Conservation (phyloP, 2,113 vertebrate genomes). For the Salminus brasiliensis region DNA sequence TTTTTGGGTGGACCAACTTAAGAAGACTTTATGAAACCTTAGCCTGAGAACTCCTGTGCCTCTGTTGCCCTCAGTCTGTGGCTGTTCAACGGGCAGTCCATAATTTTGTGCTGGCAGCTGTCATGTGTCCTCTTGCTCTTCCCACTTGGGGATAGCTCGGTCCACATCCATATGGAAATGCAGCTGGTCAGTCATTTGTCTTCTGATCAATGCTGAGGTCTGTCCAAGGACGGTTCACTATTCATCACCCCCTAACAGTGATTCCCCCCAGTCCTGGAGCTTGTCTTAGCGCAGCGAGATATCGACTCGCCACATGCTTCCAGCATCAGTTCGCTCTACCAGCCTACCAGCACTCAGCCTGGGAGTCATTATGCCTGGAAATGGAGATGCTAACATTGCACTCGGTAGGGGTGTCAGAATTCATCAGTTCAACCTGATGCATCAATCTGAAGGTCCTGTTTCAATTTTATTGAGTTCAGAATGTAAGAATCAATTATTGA, state of each 20-base stretch:
- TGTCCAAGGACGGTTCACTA: slow-evolving; percentile 23
- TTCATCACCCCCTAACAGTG: slow-evolving; percentile 45
- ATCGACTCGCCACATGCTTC: neutral
- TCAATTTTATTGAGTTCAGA: neutral
- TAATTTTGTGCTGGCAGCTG: slow-evolving; percentile 50
- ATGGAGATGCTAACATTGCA: neutral
- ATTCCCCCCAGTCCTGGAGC: neutral
- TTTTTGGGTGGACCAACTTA: neutral
- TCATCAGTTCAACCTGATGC: neutral
- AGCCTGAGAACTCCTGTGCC: neutral
- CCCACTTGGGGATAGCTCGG: slow-evolving; percentile 41
- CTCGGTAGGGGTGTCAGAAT: neutral
- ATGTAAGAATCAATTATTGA: no score
- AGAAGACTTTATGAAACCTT: neutral
- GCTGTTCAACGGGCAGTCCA: slow-evolving; percentile 4
- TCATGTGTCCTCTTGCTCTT: slow-evolving; percentile 36
- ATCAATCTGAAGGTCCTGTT: neutral
- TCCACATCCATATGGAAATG: slow-evolving; percentile 53
- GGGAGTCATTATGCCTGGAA: neutral
- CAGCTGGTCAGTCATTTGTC: slow-evolving; percentile 48
- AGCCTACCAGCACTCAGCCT: neutral
- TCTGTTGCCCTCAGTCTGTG: slow-evolving; percentile 7
- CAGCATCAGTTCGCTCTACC: neutral
- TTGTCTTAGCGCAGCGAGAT: neutral
- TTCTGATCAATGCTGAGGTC: slow-evolving; percentile 47